Percentiles rank a stretch among this genome's conserved stretches.
Evolutionary conservation across 2,888 invertebrate species (phyloP).

Genomic region (Yponomeuta evonymella): DNA sequence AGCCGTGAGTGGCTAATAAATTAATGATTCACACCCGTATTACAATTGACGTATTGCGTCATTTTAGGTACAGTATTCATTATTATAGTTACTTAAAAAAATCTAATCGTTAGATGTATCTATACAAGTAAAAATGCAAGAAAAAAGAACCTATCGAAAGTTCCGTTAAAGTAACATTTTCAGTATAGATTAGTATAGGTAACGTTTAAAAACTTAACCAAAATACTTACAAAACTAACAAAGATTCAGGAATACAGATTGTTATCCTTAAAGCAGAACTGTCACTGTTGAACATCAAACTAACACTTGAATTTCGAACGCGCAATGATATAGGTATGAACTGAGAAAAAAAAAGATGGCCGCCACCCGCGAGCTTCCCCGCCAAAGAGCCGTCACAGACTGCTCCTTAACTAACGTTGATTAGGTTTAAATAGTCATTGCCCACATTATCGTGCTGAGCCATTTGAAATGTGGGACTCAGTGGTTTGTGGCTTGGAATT

Average conservation of each 20-base stretch:
- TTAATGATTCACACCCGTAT: constrained; percentile 1
- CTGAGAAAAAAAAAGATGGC: constrained; percentile 51
- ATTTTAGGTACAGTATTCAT: background rate
- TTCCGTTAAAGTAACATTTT: too few species aligned
- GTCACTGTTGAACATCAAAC: constrained; percentile 61
- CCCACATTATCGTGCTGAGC: constrained; percentile 59
- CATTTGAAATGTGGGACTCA: constrained; percentile 51
- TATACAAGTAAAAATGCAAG: too few species aligned
- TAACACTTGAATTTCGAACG: constrained; percentile 35
- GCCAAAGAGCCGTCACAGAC: constrained; percentile 49
- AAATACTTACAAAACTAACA: constrained; percentile 11
- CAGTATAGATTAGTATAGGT: background rate
- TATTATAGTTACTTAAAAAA: too few species aligned
- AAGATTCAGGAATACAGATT: background rate
- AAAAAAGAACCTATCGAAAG: too few species aligned
- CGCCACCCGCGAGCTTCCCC: constrained; percentile 19
- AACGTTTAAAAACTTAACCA: background rate
- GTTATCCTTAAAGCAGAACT: constrained; percentile 44
- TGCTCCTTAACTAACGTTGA: constrained; percentile 78
- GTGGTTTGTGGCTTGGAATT: background rate
- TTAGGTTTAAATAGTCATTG: constrained; percentile 79
- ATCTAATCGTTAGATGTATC: too few species aligned
- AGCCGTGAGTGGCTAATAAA: background rate
- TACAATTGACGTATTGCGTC: background rate
- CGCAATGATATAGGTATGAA: constrained; percentile 39